Base-by-base conservation (phyloP, 2,113 vertebrate species). In the Anser brachyrhynchus region DNA sequence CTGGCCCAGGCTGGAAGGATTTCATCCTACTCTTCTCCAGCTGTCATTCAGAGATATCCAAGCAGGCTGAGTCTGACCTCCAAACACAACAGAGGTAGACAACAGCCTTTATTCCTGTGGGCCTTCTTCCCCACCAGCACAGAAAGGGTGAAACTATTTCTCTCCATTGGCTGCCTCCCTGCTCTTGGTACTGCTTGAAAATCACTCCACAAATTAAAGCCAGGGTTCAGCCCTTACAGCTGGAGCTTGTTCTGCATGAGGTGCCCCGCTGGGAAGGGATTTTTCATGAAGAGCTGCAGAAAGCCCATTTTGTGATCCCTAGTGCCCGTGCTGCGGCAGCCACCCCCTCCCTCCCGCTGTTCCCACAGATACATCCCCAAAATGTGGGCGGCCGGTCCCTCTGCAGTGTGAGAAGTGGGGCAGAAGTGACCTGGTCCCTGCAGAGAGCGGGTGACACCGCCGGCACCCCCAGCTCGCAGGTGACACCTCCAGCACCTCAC, bases 361-460 rank as follows among this genome's bases (percentile, higher is more conserved):
- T 73, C 23, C 65, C 11, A 6, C 2, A 2, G 62, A 79, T 41
- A 18, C 64, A 29, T 6, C 31, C 51, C 73, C 5, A 4, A 52
- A 57, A 59, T 22, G 55, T 59, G 35, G 26, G 72, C 41, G 59
- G 16, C 49, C 49, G 59, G 7, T 13, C 29, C 28, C 13, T 16
- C 67, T 39, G 57, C 59, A 29, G 35, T 1, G 0, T 4, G 6
- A 19, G 54, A 55, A n/a, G n/a, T 58, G 52, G 84, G 43, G 35
- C 16, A 72, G 43, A 6, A 22, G 2, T 3, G 74, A 71, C 87
- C 71, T 18, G 28, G 54, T 57, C 54, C 28, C 54, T 31, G 54
- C 54, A 57, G 28, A 57, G 54, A 31, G 85, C 74, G 82, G 88
- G 88, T 92, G 92, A 90, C 93, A 92, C 71, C 52, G 92, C 82